Evolutionary conservation across 2,888 invertebrate species (phyloP), one percentile per base, ranked within the genome.

Genomic region (Ophion costatus): DNA sequence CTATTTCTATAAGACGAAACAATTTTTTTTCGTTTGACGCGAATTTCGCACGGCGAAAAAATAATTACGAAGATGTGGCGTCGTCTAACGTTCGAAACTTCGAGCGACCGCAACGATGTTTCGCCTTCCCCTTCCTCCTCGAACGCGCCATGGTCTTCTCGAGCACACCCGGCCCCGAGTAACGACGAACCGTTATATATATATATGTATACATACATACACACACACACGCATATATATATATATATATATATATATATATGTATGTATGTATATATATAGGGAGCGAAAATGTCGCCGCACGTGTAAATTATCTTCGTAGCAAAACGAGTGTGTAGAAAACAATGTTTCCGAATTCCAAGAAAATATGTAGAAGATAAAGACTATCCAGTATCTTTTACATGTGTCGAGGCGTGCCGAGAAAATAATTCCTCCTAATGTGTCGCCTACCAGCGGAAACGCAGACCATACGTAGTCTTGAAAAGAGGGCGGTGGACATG

Each of bases 71-170:
- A 45, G 75, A 51, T 29, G 20, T 20, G 51, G 5, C 51, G 51
- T 17, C 51, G 51, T 51, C 51, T 51, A 29, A 66, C 17, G 76
- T 76, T 76, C 57, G 66, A 67, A 76, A 66, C 76, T 76, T 51
- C 22, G 56, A 9, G 56, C 38, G 57, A 76, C 66, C 66, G 56
- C 63, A 57, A 51, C 76, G 56, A 76, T 33, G 66, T 67, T 67
- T 57, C 38, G n/a, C 38, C 17, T 20, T 29, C 56, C 56, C 66
- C 75, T 33, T 38, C 56, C 22, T 14, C 7, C 22, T 9, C 20
- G 56, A 17, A 22, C 20, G 9, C 20, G 20, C 7, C 59, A 22
- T 20, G 59, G 10, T 20, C 59, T 20, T 22, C 45, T 51, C 51
- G 51, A 51, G 14, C 51, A 51, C 51, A 51, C 51, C 11, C 51